Conservation (phyloP, 2,888 invertebrate species). For the Drosophila maculinotata region DNA sequence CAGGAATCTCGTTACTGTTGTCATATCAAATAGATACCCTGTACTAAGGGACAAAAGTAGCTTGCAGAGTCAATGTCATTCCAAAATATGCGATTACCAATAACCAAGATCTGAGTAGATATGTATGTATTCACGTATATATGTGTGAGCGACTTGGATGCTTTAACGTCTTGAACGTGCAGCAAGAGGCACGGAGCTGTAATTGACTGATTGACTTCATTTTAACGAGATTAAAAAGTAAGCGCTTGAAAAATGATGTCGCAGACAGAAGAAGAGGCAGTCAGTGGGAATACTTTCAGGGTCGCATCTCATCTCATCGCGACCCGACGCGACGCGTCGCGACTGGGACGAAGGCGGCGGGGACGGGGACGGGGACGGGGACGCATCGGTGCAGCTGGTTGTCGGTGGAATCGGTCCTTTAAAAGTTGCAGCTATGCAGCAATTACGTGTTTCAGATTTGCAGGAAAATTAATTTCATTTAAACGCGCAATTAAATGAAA, state of each 20-base stretch:
- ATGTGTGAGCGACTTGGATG: background rate
- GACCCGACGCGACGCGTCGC: too few species aligned
- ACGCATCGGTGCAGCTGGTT: constrained; percentile 10
- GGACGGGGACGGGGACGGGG: too few species aligned
- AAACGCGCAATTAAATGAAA: constrained; percentile 74
- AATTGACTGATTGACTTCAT: constrained; percentile 76
- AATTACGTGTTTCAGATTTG: constrained; percentile 63
- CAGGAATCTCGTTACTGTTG: too few species aligned
- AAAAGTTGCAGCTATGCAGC: constrained; percentile 45
- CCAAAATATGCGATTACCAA: too few species aligned
- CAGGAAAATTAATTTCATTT: constrained; percentile 75
- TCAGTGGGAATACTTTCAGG: constrained; percentile 18
- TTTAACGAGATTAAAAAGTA: constrained; percentile 69
- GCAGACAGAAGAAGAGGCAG: constrained; percentile 7
- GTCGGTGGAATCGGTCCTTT: background rate
- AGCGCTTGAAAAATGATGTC: constrained; percentile 39
- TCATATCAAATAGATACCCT: too few species aligned
- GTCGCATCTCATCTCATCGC: constrained; percentile 11
- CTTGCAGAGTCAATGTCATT: too few species aligned
- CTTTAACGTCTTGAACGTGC: constrained; percentile 6
- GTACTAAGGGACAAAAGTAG: too few species aligned
- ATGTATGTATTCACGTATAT: background rate
- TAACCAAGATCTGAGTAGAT: too few species aligned
- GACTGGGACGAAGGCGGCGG: too few species aligned
- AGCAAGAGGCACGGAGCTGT: constrained; percentile 11